Base-by-base conservation (phyloP, 2,113 vertebrate genomes). In the Cyanoramphus novaezelandiae region DNA sequence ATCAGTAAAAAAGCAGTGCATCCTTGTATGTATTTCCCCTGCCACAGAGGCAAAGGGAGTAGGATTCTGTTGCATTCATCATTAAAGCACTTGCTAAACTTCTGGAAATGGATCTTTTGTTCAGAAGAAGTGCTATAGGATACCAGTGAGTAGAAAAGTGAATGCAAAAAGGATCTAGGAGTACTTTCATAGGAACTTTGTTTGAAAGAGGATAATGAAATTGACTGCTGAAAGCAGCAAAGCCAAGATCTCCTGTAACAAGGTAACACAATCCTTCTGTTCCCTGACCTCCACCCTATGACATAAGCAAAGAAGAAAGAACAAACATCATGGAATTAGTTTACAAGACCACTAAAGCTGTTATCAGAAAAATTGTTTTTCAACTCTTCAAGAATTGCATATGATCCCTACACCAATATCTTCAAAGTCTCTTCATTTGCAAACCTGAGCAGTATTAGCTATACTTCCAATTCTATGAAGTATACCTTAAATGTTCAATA, bases 81-180 rank as follows among this genome's bases (percentile, higher is more conserved):
- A 92, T 83, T 90, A 96, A 93, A 91, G 91, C 84, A 80, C 79
- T 96, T 90, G 76, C 86, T 97, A 82, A 92, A 93, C 92, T 95
- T 93, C 69, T 95, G 59, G 92, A 97, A 97, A 97, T 82, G 69
- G 88, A 90, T 74, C 93, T 94, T 96, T 97, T 97, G 82, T 94
- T 95, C 82, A 93, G 64, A 79, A 88, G 21, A 78, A 76, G 72
- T 88, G 96, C 95, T 92, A 97, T 37, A 91, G 82, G 91, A 97
- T 92, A 97, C 92, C 86, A 93, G 81, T 3, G 18, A 92, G 65
- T 43, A 88, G 88, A 72, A 82, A 88, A 92, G 65, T 67, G 69
- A 95, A 93, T 85, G 86, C 28, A 47, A 93, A 89, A 95, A 92
- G 60, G 75, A 83, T 86, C 75, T 74, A 79, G 74, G 88, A 92